Evolutionary conservation across 1,140 invertebrate species (phyloP).

Genomic region (Euglossa dilemma): DNA sequence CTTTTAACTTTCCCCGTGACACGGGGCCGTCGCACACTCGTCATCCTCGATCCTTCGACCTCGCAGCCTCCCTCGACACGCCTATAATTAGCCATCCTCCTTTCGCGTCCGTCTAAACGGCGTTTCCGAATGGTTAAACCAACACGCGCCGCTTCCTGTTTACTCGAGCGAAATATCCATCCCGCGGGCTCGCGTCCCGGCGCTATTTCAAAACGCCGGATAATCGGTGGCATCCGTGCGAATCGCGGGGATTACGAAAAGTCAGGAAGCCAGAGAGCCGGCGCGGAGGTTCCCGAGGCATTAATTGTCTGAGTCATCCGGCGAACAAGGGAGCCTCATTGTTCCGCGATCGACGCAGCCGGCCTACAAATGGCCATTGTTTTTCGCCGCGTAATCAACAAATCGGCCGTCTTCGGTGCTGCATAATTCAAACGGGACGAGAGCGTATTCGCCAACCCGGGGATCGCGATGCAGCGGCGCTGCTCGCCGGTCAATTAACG

Average conservation of each 20-base stretch:
- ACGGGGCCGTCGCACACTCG: neutral
- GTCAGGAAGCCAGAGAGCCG: conserved; percentile 23
- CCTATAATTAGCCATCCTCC: neutral
- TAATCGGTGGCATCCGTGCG: neutral
- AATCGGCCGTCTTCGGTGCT: conserved; percentile 44
- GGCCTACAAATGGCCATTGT: conserved; percentile 52
- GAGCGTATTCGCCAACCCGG: neutral
- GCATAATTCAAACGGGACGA: conserved; percentile 16
- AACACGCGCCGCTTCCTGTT: neutral
- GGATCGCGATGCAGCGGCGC: conserved; percentile 2
- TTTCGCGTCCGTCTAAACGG: too few relatives aligned
- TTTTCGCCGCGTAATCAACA: conserved; percentile 53
- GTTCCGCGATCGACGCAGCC: conserved; percentile 42
- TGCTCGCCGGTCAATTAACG: conserved; percentile 34
- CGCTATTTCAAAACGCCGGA: neutral
- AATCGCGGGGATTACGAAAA: neutral
- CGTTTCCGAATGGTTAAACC: neutral
- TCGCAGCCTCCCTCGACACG: neutral
- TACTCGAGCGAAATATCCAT: neutral
- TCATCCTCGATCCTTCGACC: neutral
- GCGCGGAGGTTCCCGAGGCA: neutral
- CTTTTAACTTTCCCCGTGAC: neutral
- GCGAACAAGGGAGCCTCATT: conserved; percentile 34
- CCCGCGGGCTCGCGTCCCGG: neutral
- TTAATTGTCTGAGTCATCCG: conserved; percentile 42